Evolutionary conservation across 2,797 vertebrate species (phyloP).

Genomic region (Gymnopithys bicolor): DNA sequence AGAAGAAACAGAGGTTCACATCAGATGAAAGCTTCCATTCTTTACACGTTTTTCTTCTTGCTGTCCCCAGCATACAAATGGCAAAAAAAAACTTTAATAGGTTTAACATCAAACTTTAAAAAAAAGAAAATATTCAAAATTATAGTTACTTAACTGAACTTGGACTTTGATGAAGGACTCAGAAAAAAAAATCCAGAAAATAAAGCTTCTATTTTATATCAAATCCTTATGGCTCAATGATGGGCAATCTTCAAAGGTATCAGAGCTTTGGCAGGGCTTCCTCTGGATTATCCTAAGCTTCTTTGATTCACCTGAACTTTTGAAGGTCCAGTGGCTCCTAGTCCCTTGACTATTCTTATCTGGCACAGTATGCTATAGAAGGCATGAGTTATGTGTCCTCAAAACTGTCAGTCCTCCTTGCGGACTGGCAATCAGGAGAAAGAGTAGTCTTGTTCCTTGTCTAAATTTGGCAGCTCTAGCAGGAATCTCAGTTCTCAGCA

Average conservation of each 20-base stretch:
- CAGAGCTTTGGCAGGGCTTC: not conserved
- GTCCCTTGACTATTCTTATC: not conserved
- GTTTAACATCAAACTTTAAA: not conserved
- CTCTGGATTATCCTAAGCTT: not conserved
- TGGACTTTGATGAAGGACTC: not conserved
- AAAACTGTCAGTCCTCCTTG: not conserved
- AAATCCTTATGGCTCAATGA: not conserved
- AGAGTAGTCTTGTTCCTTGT: not conserved
- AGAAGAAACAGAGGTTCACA: not conserved
- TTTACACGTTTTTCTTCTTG: not conserved
- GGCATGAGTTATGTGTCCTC: not conserved
- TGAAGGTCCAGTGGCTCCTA: not conserved
- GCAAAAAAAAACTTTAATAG: not conserved
- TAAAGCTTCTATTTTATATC: not conserved
- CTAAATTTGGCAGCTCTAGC: not conserved
- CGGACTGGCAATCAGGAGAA: not conserved
- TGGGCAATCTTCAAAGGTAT: not conserved
- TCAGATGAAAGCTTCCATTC: not conserved
- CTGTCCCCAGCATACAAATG: not conserved
- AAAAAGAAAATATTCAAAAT: not conserved
- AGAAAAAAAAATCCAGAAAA: not conserved
- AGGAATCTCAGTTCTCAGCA: not conserved
- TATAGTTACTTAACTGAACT: not conserved
- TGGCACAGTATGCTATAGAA: not conserved
- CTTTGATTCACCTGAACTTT: not conserved